A percentile compares a stretch with the other conserved stretches of the same genome.
These are phyloP conservation scores for Eristalis intricaria DNA, from an alignment of 2,888 invertebrate species.

Conservation along the genomic window DNA sequence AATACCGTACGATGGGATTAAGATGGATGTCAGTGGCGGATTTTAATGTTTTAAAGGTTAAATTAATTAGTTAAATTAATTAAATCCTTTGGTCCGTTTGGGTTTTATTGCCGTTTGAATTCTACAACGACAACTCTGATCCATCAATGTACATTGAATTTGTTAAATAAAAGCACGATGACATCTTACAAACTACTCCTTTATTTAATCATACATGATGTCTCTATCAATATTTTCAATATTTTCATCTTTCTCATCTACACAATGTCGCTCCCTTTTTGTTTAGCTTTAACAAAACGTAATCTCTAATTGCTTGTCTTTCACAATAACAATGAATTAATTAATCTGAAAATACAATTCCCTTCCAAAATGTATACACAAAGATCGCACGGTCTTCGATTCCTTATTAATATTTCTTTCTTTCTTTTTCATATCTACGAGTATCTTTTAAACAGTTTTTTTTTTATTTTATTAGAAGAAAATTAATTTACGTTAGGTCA, in stretches of 20 bases:
- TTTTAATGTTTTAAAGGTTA: no score
- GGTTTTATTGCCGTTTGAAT: no score
- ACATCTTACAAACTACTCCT: neutral
- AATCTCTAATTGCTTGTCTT: slow-evolving; percentile 47
- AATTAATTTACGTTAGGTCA: slow-evolving; percentile 7
- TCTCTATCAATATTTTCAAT: slow-evolving; percentile 14
- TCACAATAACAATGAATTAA: slow-evolving; percentile 35
- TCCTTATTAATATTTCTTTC: neutral
- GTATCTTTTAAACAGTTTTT: neutral
- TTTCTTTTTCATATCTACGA: neutral
- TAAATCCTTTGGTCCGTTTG: no score
- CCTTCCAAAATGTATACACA: slow-evolving; percentile 24
- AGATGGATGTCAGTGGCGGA: no score
- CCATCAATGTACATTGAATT: no score
- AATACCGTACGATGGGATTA: no score
- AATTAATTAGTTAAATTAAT: no score
- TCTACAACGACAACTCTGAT: no score
- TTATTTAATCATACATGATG: slow-evolving; percentile 35
- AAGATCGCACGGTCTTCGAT: neutral
- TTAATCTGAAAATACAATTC: slow-evolving; percentile 17
- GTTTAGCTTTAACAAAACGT: slow-evolving; percentile 41
- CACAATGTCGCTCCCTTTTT: neutral
- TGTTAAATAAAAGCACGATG: no score
- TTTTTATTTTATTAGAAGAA: slow-evolving; percentile 26
- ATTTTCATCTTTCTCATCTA: slow-evolving; percentile 7